These are phyloP conservation scores for Arizona elegans DNA, from an alignment of 2,113 vertebrate species.

Conservation along the genomic window DNA sequence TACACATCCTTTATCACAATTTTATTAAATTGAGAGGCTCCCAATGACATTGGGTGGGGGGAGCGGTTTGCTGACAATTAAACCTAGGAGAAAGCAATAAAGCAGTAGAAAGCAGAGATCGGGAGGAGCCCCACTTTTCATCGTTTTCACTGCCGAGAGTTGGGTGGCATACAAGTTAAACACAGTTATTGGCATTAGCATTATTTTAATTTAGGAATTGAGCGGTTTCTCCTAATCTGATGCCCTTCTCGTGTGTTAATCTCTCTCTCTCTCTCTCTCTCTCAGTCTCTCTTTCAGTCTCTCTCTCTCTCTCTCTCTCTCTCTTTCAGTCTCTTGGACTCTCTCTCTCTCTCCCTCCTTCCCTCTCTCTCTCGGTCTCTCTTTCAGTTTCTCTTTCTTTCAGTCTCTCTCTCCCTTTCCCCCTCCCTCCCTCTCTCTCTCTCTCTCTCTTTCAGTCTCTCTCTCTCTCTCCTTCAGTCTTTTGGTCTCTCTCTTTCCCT, in stretches of 20 bases:
- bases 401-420: too few relatives aligned
- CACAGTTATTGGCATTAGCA: background rate
- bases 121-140: background rate
- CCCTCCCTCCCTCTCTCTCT: too few relatives aligned
- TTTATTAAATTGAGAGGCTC: background rate
- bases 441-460: too few relatives aligned
- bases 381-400: too few relatives aligned
- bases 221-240: background rate
- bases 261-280: too few relatives aligned
- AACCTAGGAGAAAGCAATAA: background rate
- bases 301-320: too few relatives aligned
- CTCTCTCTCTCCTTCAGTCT: too few relatives aligned
- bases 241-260: background rate
- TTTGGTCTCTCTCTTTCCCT: background rate
- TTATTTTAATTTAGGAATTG: background rate
- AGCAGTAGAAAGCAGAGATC: background rate
- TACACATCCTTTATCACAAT: background rate
- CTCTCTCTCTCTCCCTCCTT: too few relatives aligned
- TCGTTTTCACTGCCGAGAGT: background rate
- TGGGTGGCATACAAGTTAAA: background rate
- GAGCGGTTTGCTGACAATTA: background rate
- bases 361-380: too few relatives aligned
- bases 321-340: too few relatives aligned
- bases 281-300: too few relatives aligned
- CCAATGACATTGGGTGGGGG: background rate